Percentiles rank a stretch among this genome's conserved stretches.
Conservation (phyloP, 2,888 invertebrate species). For the Cistogaster globosa region DNA sequence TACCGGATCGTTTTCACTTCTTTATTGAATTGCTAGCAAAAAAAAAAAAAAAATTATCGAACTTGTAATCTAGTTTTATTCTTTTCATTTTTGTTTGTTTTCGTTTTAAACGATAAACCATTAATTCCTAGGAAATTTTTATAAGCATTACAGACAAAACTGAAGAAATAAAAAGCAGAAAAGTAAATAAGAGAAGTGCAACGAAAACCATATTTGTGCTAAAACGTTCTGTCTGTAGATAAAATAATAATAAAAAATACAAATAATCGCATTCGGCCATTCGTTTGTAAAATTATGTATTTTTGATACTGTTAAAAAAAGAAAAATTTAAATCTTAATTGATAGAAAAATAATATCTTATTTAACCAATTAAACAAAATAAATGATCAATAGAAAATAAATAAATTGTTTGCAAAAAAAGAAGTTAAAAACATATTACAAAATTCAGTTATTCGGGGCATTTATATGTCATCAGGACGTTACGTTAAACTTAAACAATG, state of each 20-base stretch:
- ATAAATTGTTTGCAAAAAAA: no score
- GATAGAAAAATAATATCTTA: background rate
- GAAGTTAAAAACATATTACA: background rate
- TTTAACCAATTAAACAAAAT: constrained; percentile 3
- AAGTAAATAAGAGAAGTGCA: constrained; percentile 8
- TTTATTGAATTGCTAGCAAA: constrained; percentile 44
- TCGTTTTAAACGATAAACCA: constrained; percentile 45
- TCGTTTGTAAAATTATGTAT: constrained; percentile 60
- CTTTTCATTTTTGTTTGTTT: background rate
- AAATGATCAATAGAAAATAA: no score
- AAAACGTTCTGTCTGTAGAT: no score
- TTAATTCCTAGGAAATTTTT: constrained; percentile 27
- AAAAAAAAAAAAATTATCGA: background rate
- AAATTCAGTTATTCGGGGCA: no score
- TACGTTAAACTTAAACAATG: no score
- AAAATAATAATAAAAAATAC: constrained; percentile 28
- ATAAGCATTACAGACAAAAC: constrained; percentile 16
- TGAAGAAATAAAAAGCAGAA: background rate
- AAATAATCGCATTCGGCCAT: constrained; percentile 67
- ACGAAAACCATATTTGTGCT: background rate
- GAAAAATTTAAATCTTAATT: constrained; percentile 17
- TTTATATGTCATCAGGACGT: no score
- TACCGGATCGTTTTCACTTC: constrained; percentile 49
- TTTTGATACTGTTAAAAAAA: constrained; percentile 36
- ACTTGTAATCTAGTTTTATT: background rate